A percentile compares a stretch with the other conserved stretches of the same genome.
Evolutionary conservation across 2,113 vertebrate species (phyloP).

Genomic region (Pygoscelis adeliae): DNA sequence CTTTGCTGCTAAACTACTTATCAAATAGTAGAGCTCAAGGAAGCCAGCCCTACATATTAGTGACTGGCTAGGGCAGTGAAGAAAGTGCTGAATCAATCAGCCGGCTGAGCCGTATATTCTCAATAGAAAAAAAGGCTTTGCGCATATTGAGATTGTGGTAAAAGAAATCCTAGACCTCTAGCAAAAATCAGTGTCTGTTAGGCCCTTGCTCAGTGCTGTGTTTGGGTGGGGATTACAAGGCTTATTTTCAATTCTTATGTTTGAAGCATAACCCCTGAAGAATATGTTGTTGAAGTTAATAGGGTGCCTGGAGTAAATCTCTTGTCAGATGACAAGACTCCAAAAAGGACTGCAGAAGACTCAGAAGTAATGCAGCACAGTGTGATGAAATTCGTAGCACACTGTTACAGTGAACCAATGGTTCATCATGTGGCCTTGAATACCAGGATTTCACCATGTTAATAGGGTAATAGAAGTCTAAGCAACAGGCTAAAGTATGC

Average conservation of each 20-base stretch:
- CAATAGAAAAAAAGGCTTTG: background rate
- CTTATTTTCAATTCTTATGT: background rate
- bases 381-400: background rate
- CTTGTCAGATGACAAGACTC: background rate
- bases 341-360: background rate
- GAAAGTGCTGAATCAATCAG: background rate
- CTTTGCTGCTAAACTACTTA: background rate
- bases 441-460: background rate
- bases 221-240: background rate
- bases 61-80: background rate
- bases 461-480: background rate
- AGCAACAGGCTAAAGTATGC: background rate
- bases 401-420: rapidly evolving
- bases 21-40: background rate
- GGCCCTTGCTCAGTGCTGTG: background rate
- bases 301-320: background rate
- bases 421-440: background rate
- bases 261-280: background rate
- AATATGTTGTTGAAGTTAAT: background rate
- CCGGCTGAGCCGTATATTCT: background rate
- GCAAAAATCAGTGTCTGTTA: background rate
- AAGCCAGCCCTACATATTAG: background rate
- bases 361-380: background rate
- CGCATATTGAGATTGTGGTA: background rate
- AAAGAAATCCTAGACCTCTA: background rate